phyloP scores from a whole-genome alignment of 2,797 vertebrate species.

The Cephalopachus bancanus region DNA sequence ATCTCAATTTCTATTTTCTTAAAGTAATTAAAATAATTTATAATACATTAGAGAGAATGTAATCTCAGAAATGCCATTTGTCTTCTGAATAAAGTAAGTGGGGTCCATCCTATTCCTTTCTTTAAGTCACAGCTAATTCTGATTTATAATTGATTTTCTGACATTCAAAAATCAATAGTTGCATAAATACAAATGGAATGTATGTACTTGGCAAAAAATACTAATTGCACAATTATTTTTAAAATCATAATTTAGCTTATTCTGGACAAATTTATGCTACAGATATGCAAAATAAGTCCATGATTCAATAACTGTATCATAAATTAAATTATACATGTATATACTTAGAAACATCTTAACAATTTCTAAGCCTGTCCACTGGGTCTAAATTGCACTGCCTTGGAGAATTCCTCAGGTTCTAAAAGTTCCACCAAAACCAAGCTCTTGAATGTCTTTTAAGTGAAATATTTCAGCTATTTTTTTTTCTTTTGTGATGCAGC shows the following conservation, averaged over 20 bases:
- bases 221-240: slow-evolving; percentile 53
- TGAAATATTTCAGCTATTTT: too few species aligned
- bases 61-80: slow-evolving; percentile 10
- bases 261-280: not conserved
- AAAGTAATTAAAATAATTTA: slow-evolving; percentile 45
- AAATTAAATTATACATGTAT: not conserved
- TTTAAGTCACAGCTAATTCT: not conserved
- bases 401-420: slow-evolving; percentile 53
- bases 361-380: slow-evolving; percentile 66
- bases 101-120: not conserved
- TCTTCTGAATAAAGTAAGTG: slow-evolving; percentile 32
- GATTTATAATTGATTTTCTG: not conserved
- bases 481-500: not conserved
- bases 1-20: not conserved
- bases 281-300: slow-evolving; percentile 31
- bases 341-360: slow-evolving; percentile 31
- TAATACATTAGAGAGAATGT: slow-evolving; percentile 8
- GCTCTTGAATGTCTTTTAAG: too few species aligned
- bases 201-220: not conserved
- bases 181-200: slow-evolving; percentile 3
- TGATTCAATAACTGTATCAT: slow-evolving; percentile 17
- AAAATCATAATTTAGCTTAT: slow-evolving; percentile 32
- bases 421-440: too few species aligned
- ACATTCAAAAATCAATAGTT: slow-evolving; percentile 49
- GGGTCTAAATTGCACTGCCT: slow-evolving; percentile 54